Base-by-base conservation (phyloP, 2,888 invertebrate genomes). In the Spisula subtruncata region DNA sequence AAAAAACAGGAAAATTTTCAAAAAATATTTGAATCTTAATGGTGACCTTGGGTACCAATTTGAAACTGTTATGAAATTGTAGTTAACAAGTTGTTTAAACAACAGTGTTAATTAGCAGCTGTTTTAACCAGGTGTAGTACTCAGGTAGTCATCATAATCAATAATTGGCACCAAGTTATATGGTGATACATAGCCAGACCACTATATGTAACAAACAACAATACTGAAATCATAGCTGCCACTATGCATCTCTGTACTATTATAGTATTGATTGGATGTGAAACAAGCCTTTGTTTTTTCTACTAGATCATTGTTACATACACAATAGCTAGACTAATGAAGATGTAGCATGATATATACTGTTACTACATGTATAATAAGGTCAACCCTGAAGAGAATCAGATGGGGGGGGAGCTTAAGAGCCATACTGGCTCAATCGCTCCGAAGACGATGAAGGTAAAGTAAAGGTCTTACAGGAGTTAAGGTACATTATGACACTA, bases 281-380 rank as follows among this genome's bases (percentile, higher is more conserved):
- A 25, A 66, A n/a, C 60, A 66, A 25, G 25, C 60, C 60, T 66
- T 66, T 66, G 60, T 66, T 66, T 66, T 41, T 66, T 25, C 60
- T 66, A 25, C 60, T 25, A 66, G 60, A 66, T 66, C 20, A 66
- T 66, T n/a, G 25, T n/a, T 25, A 25, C 25, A 25, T 25, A 66
- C 60, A 66, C 60, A 66, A 25, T 6, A 10, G 25, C 60, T n/a
- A 66, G 6, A 66, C n/a, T 66, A 66, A 66, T 66, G 25, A 66
- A 66, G 25, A 12, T 66, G 60, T 66, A 25, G 25, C 60, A 60
- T 1, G 60, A 10, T 66, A 25, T 56, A 20, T 20, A n/a, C n/a
- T n/a, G n/a, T n/a, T n/a, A n/a, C 56, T 56, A n/a, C 20, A 14
- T 18, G 18, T 20, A 6, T 20, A 0, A 56, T 25, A 66, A 25